These are phyloP conservation scores for Oncorhynchus tshawytscha DNA, from an alignment of 2,113 vertebrate species.

Conservation along the genomic window DNA sequence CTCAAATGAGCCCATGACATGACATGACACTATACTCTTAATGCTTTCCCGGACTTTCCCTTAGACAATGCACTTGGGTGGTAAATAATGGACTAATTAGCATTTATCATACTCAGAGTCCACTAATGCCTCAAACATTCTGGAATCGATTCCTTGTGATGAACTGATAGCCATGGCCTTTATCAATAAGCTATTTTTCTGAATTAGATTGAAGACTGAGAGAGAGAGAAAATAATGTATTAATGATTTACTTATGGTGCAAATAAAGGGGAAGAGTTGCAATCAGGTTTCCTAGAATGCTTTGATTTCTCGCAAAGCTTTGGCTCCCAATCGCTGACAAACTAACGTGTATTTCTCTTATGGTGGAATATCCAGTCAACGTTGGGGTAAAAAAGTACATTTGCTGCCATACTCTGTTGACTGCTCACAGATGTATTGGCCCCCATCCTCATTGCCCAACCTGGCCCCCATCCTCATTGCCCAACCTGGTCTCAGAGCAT, in stretches of 20 bases:
- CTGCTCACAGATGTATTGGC: conserved; percentile 60
- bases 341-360: conserved; percentile 8
- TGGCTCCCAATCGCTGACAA: conserved; percentile 4
- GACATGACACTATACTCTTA: conserved; percentile 22
- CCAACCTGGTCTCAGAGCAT: neutral
- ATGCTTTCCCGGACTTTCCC: conserved; percentile 42
- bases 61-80: conserved; percentile 49
- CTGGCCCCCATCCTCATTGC: conserved; percentile 6
- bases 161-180: conserved; percentile 21
- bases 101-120: conserved; percentile 4
- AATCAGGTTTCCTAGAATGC: conserved; percentile 22
- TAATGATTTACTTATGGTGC: conserved; percentile 32
- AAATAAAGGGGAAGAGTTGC: conserved; percentile 37
- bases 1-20: no score
- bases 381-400: neutral
- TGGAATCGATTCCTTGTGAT: conserved; percentile 33
- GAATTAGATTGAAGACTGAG: conserved; percentile 5
- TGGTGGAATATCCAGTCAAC: conserved; percentile 14
- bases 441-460: conserved; percentile 8
- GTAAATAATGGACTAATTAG: conserved; percentile 25
- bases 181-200: neutral
- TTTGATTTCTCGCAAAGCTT: conserved; percentile 17
- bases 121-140: conserved; percentile 28
- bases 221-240: conserved; percentile 43
- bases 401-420: conserved; percentile 36